Percentiles rank a stretch among this genome's conserved stretches.
These are phyloP conservation scores for Limnodromus scolopaceus DNA, from an alignment of 2,797 vertebrate genomes.

Conservation along the genomic window DNA sequence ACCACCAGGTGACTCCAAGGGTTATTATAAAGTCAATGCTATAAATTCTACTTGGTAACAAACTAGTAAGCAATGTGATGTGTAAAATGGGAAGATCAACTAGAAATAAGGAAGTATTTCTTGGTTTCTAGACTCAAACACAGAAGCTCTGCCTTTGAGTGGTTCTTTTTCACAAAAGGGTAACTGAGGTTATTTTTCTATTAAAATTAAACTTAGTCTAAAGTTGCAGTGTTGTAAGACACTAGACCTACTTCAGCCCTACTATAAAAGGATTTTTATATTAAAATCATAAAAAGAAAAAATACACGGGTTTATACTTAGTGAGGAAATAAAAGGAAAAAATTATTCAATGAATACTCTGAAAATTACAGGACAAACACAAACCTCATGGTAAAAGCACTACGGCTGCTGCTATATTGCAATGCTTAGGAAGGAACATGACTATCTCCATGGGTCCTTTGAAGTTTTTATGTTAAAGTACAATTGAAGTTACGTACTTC, in stretches of 20 bases:
- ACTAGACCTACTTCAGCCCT: neutral
- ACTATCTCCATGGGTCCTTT: neutral
- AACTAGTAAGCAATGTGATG: neutral
- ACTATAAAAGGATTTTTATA: neutral
- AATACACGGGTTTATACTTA: accelerated
- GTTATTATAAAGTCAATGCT: neutral
- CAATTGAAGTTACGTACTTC: neutral
- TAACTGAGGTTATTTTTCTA: neutral
- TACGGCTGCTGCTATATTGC: neutral
- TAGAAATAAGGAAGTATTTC: neutral
- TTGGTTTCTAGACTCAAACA: neutral
- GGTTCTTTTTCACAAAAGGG: neutral
- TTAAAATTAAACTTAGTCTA: neutral
- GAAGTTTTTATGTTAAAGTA: neutral
- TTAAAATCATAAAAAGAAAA: neutral
- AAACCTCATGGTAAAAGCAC: neutral
- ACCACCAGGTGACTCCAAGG: neutral
- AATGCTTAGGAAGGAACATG: neutral
- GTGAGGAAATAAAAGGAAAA: neutral
- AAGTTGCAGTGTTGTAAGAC: neutral
- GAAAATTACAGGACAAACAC: neutral
- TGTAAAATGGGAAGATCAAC: neutral
- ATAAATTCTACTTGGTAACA: neutral
- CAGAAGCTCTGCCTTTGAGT: neutral
- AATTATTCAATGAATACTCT: neutral